Base-by-base conservation (phyloP, 2,888 invertebrate species). In the Meiosimyza platycephala region DNA sequence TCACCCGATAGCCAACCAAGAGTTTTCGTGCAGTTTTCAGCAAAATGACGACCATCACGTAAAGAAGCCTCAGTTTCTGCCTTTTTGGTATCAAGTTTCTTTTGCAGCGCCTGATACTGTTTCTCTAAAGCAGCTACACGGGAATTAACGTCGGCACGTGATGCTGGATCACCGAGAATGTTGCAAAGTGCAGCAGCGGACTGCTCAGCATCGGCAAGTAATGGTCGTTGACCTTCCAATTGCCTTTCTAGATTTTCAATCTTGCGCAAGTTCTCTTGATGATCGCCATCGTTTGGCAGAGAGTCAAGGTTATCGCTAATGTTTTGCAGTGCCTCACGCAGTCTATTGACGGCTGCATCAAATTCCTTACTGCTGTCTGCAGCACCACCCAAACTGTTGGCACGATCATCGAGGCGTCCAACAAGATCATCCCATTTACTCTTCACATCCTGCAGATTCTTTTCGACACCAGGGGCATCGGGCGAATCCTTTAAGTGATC, bases 351-450 rank as follows among this genome's bases (percentile, higher is more conserved):
- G 2, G 94, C 94, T 0, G 95, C 95, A 87, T 97, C 96, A 86
- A 98, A 97, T 87, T 97, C 96, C 73, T 95, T 92, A 67, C 96
- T 95, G 11, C 97, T 95, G 81, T 96, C 97, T 3, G 95, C 96
- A 0, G 97, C 96, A 2, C 96, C 96, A 72, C 96, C 96, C 6
- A 97, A 89, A 74, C 93, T 94, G 52, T 93, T 93, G 0, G 96
- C 96, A n/a, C 97, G 92, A 79, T 96, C 94, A 82, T 95, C 95
- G 71, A 98, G 88, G 79, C 94, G 93, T 67, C 90, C 89, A 57
- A 93, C 89, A 71, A 97, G 89, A 78, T 95, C 94, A 73, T 94
- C 92, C 97, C 98, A 98, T 76, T 91, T 89, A 79, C 91, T 90
- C 78, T 90, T 92, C 50, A 98, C 89, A 33, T 90, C 91, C 47